Evolutionary conservation across 2,113 vertebrate genomes (phyloP).

Genomic region (Casuarius casuarius): DNA sequence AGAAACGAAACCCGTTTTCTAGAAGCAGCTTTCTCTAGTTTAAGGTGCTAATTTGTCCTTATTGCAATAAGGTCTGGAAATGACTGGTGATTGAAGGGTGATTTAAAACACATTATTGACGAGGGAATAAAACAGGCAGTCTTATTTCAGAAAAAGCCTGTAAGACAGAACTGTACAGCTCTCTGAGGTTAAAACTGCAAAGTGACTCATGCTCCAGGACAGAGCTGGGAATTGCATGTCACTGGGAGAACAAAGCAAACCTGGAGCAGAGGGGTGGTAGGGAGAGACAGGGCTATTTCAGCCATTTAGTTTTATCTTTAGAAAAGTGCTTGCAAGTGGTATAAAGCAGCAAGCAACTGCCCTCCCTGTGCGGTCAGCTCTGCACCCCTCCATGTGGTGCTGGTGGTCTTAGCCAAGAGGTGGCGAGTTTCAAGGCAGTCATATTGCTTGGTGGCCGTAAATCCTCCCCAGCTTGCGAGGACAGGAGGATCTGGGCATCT

Average conservation of each 20-base stretch:
- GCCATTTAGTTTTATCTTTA: not conserved
- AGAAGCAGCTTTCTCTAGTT: not conserved
- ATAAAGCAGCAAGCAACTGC: not conserved
- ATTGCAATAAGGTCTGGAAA: not conserved
- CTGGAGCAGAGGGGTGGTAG: not conserved
- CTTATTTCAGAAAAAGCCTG: not conserved
- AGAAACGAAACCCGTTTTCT: not conserved
- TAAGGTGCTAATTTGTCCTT: constrained; percentile 9
- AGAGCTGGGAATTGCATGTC: not conserved
- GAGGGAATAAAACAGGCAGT: not conserved
- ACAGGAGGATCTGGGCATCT: not conserved
- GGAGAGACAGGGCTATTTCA: not conserved
- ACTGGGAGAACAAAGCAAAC: not conserved
- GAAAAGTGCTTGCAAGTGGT: not conserved
- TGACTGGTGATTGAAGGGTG: not conserved
- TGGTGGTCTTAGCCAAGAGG: not conserved
- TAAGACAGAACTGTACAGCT: not conserved
- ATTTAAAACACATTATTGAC: constrained; percentile 14
- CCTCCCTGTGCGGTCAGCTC: not conserved
- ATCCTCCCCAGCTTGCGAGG: not conserved
- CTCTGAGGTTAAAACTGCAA: not conserved
- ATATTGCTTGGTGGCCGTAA: not conserved
- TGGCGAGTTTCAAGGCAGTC: not conserved
- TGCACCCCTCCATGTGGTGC: not conserved
- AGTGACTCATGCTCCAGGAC: not conserved